phyloP scores from a whole-genome alignment of 1,140 invertebrate genomes.

The Lysiphlebus fabarum region DNA sequence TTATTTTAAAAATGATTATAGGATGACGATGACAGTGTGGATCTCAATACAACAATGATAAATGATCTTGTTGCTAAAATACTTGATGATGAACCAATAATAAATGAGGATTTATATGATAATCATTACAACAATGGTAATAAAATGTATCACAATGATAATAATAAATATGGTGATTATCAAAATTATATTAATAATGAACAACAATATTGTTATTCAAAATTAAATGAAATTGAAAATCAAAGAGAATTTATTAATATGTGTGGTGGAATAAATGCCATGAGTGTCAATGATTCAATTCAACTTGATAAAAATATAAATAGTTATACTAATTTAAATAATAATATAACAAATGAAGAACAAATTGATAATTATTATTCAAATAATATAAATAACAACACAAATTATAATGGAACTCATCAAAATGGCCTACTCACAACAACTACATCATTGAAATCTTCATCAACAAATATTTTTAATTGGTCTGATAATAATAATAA shows the following conservation, averaged over 20 bases:
- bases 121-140: slow-evolving; percentile 40
- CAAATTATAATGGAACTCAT: background rate
- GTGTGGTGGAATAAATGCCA: slow-evolving; percentile 9
- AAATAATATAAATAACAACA: slow-evolving; percentile 5
- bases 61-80: slow-evolving; percentile 65
- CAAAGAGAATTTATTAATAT: slow-evolving; percentile 13
- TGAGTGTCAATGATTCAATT: slow-evolving; percentile 19
- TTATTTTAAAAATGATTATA: slow-evolving; percentile 39
- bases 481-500: slow-evolving; percentile 30
- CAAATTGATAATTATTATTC: slow-evolving; percentile 9
- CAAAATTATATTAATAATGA: background rate
- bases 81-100: slow-evolving; percentile 59
- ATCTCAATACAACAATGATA: slow-evolving; percentile 62
- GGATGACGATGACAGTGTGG: slow-evolving; percentile 56
- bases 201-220: background rate
- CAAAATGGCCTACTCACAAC: slow-evolving; percentile 5
- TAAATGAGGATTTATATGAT: slow-evolving; percentile 47
- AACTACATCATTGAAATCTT: slow-evolving; percentile 7
- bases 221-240: slow-evolving; percentile 3
- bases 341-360: no score
- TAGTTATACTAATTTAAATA: background rate
- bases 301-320: background rate
- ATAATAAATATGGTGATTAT: background rate
- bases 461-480: background rate
- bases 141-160: slow-evolving; percentile 26